Percentiles rank a stretch among this genome's conserved stretches.
Conservation (phyloP, 2,797 vertebrate species). For the Clarias laeviceps region DNA sequence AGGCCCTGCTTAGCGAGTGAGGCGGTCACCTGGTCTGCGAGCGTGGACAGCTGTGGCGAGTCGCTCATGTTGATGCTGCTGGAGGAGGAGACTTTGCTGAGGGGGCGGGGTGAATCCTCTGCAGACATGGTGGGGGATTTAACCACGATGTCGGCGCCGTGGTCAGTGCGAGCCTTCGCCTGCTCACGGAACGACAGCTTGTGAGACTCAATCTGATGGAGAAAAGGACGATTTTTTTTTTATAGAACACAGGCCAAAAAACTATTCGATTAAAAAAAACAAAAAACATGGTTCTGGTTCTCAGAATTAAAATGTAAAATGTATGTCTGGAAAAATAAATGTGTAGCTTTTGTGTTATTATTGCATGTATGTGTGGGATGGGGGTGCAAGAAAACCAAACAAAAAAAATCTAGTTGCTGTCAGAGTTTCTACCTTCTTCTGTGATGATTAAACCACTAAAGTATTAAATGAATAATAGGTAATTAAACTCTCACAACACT, state of each 20-base stretch:
- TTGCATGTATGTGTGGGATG: not conserved
- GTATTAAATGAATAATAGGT: no score
- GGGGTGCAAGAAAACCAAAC: not conserved
- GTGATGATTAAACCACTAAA: not conserved
- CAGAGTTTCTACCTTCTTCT: not conserved
- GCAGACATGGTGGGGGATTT: conserved; percentile 80
- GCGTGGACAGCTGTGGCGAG: conserved; percentile 83
- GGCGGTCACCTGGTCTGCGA: conserved; percentile 86
- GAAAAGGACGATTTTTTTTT: not conserved
- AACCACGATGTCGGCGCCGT: conserved; percentile 88
- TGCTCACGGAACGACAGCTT: conserved; percentile 87
- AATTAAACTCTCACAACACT: not conserved
- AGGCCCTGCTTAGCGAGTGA: conserved; percentile 93
- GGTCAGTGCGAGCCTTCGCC: conserved; percentile 91
- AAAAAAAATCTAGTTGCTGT: not conserved
- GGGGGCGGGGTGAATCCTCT: conserved; percentile 80
- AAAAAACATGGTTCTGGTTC: not conserved
- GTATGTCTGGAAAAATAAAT: not conserved
- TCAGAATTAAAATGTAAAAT: not conserved
- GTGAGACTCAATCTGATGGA: conserved; percentile 84
- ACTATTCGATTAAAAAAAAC: not conserved
- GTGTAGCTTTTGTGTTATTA: not conserved
- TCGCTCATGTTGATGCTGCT: conserved; percentile 87
- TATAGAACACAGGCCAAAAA: not conserved
- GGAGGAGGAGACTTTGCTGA: conserved; percentile 85